Base-by-base conservation (phyloP, 2,797 vertebrate genomes). In the Semaprochilodus insignis region DNA sequence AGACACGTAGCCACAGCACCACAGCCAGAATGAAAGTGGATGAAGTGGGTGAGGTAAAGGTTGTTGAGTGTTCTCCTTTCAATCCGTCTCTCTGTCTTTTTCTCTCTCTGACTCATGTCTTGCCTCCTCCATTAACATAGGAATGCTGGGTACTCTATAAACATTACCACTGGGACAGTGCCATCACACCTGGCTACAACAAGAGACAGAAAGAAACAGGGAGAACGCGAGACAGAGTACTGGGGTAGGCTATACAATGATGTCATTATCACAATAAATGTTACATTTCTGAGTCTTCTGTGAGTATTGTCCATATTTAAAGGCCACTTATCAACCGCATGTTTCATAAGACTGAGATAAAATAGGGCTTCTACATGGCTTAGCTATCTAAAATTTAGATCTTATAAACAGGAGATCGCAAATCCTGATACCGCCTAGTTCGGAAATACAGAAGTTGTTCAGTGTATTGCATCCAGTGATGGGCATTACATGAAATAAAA, bases 81-180 rank as follows among this genome's bases (percentile, higher is more conserved):
- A n/a, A 34, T 54, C n/a, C 57, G 69, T 57, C 51, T 83, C 83
- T 83, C 86, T 85, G 86, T 85, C 77, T 86, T 81, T 63, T 11
- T 52, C 23, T 25, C 16, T 40, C n/a, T 52, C 60, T 81, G 57
- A 74, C 54, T 51, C n/a, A 4, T 15, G 27, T 63, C 62, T 66
- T 66, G 31, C 34, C 65, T 60, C 27, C 23, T 81, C 23, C 62
- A 74, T 78, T 83, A 80, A 75, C 57, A 6, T 15, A 60, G 44
- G 78, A 81, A 52, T 17, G 27, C 19, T 36, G 74, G 36, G 60
- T 74, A 40, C 63, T 67, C 44, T 62, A 31, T 78, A 83, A 85
- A 85, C 83, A 7, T 19, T 67, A 70, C 54, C 81, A 83, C 51
- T 74, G 54, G 17, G 44, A 77, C 65, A 70, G 51, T 51, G 36